Percentiles rank a stretch among this genome's conserved stretches.
phyloP scores from a whole-genome alignment of 2,113 vertebrate genomes.

The Tangachromis dhanisi region DNA sequence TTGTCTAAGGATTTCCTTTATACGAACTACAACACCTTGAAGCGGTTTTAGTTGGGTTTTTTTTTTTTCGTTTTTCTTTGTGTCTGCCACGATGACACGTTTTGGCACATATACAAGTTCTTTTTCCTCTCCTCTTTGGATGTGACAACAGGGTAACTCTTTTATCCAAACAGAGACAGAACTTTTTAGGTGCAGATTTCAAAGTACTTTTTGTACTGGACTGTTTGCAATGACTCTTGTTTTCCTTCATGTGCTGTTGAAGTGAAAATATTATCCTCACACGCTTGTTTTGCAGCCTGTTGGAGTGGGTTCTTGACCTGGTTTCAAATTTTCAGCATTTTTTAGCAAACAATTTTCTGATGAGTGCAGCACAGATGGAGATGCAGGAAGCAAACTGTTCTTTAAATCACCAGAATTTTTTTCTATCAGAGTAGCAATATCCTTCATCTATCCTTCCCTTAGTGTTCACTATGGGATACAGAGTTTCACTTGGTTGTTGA shows the following conservation, averaged over 20 bases:
- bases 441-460: conserved; percentile 21
- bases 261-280: conserved; percentile 17
- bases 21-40: not conserved
- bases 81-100: conserved; percentile 3
- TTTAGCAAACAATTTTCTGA: not conserved
- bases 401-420: conserved; percentile 28
- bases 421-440: conserved; percentile 61
- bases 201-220: conserved; percentile 16
- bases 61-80: not conserved
- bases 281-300: conserved; percentile 1
- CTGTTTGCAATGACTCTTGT: conserved; percentile 36
- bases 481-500: not conserved
- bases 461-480: conserved; percentile 30
- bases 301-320: not conserved
- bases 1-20: conserved; percentile 47
- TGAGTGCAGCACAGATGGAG: conserved; percentile 17
- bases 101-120: conserved; percentile 4
- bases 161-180: conserved; percentile 22
- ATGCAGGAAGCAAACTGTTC: not conserved
- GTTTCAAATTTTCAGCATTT: not conserved
- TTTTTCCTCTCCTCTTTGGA: conserved; percentile 45
- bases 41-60: conserved; percentile 6
- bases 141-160: conserved; percentile 74
- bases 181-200: conserved; percentile 12
- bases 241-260: conserved; percentile 25